Evolutionary conservation across 2,888 invertebrate genomes (phyloP).

Genomic region (Polyommatus icarus): DNA sequence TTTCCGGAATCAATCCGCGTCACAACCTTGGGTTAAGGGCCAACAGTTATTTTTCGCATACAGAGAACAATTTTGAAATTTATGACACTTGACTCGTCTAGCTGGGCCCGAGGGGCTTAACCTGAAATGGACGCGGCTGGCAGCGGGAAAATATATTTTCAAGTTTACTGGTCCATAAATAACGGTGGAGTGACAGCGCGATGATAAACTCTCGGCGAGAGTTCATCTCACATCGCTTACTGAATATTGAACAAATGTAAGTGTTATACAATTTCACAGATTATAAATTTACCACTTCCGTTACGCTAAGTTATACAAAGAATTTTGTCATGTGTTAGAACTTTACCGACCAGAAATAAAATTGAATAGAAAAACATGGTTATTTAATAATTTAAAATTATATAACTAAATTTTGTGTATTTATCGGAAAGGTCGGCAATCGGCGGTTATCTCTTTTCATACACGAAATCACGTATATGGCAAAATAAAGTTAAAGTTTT

Average conservation of each 20-base stretch:
- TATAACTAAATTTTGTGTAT: too few relatives aligned
- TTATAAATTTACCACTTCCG: constrained; percentile 37
- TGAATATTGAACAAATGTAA: constrained; percentile 68
- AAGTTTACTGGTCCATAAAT: constrained; percentile 80
- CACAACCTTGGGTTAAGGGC: constrained; percentile 52
- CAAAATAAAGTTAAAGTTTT: too few relatives aligned
- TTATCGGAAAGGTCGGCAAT: too few relatives aligned
- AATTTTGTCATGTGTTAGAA: not conserved
- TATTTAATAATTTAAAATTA: too few relatives aligned
- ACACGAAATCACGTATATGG: too few relatives aligned
- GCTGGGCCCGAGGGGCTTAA: constrained; percentile 76
- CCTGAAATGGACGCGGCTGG: constrained; percentile 77
- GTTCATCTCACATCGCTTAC: constrained; percentile 73
- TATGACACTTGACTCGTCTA: constrained; percentile 78
- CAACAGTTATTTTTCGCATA: constrained; percentile 68
- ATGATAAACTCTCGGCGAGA: constrained; percentile 75
- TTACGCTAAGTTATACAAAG: constrained; percentile 2
- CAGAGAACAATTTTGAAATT: constrained; percentile 77
- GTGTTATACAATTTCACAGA: constrained; percentile 53
- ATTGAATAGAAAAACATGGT: too few relatives aligned
- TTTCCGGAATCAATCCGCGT: not conserved
- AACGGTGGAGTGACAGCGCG: constrained; percentile 77
- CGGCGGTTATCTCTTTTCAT: too few relatives aligned
- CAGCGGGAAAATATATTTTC: constrained; percentile 78
- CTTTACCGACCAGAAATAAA: too few relatives aligned